phyloP scores from a whole-genome alignment of 2,888 invertebrate genomes.

The Plebejus melissa region DNA sequence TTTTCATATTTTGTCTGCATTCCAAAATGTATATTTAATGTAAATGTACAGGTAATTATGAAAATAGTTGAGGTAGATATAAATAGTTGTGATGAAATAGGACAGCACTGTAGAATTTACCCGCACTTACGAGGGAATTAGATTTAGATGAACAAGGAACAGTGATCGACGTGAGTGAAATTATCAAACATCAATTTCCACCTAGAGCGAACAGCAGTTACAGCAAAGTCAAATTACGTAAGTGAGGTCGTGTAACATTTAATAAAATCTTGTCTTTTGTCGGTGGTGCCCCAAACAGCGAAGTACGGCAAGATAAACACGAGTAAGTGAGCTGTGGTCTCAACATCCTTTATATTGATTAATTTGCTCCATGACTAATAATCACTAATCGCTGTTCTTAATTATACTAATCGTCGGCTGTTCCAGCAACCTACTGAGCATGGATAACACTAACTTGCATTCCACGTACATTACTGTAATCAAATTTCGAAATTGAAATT shows the following conservation, averaged over 20 bases:
- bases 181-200: conserved; percentile 1
- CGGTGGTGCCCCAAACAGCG: conserved; percentile 79
- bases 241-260: conserved; percentile 42
- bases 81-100: not conserved
- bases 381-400: conserved; percentile 68
- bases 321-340: conserved; percentile 80
- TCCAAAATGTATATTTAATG: not conserved
- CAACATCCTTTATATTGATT: conserved; percentile 69
- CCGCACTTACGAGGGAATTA: conserved; percentile 25
- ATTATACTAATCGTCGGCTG: conserved; percentile 64
- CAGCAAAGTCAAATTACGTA: conserved; percentile 25
- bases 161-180: not conserved
- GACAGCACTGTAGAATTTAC: conserved; percentile 11
- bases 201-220: not conserved
- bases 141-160: not conserved
- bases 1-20: not conserved
- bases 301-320: conserved; percentile 71
- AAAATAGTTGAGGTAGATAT: conserved; percentile 27
- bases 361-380: conserved; percentile 70
- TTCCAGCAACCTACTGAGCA: conserved; percentile 57
- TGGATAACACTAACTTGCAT: conserved; percentile 60
- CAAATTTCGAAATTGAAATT: conserved; percentile 31
- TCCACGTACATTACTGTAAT: conserved; percentile 30
- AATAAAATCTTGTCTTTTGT: conserved; percentile 76
- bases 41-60: not conserved